Base-by-base conservation (phyloP, 2,797 vertebrate genomes). In the Lepidocolaptes lacrymiger region DNA sequence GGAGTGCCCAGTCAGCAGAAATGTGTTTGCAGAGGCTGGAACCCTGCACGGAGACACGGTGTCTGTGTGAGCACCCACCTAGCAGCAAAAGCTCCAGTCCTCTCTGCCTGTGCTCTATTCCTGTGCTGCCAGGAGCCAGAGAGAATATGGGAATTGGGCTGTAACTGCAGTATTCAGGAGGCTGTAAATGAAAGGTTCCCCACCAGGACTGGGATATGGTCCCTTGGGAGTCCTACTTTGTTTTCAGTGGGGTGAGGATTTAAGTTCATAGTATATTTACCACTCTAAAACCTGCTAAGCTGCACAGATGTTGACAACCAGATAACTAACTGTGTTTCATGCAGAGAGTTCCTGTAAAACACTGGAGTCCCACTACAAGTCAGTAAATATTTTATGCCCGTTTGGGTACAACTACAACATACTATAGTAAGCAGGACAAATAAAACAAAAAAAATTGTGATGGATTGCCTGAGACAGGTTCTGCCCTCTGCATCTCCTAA, bases 1-100 rank as follows among this genome's bases (percentile, higher is more conserved):
- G 83, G 83, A 93, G 79, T 24, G 43, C 74, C 80, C 8, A 14
- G 30, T 39, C 2, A 5, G 58, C 73, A 86, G 73, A 73, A 72
- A 28, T 22, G 51, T 54, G 55, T 86, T 93, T 89, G 85, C 73
- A 61, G 93, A 81, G 67, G 69, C 82, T 71, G 82, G 44, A 48
- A 85, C 10, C n/a, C 64, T 23, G 44, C 79, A 15, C 0, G 0
- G 72, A 88, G 72, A 58, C 68, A 6, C 0, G 0, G 37, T 24
- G 46, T 43, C 71, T 64, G 51, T 0, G 0, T 18, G 68, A 91
- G 61, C 66, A 28, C 44, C 49, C 82, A 78, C 52, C 37, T 1
- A 23, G 59, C 58, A 75, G 43, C 59, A 64, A 9, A 44, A 51
- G 34, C 43, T 76, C 54, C 7, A 2, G 11, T 56, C 37, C 49